phyloP scores from a whole-genome alignment of 92 coral and sea anemone genomes.

The Zoanthus sociatus region DNA sequence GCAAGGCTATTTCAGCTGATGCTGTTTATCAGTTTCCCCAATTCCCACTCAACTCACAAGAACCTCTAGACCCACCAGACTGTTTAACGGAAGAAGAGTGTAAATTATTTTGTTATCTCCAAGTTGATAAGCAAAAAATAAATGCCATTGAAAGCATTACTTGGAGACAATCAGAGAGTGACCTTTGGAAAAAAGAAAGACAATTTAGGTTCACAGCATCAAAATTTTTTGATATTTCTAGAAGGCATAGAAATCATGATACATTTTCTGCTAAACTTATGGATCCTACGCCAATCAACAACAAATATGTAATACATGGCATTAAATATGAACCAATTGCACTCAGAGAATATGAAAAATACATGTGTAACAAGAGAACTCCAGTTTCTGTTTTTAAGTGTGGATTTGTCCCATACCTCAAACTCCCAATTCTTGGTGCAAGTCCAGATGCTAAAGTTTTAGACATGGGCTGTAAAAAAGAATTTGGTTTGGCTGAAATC shows the following conservation, averaged over 20 bases:
- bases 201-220: slow-evolving; percentile 5
- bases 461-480: neutral
- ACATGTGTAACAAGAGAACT: slow-evolving; percentile 1
- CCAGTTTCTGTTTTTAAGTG: neutral
- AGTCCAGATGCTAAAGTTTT: slow-evolving; percentile 1
- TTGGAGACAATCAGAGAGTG: slow-evolving; percentile 2
- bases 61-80: neutral
- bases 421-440: neutral
- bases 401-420: slow-evolving; percentile 6
- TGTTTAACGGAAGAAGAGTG: neutral
- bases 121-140: slow-evolving; percentile 1
- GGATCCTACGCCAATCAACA: slow-evolving; percentile 2
- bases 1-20: slow-evolving; percentile 6
- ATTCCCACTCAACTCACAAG: slow-evolving; percentile 2
- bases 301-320: slow-evolving; percentile 3
- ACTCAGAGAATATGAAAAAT: neutral
- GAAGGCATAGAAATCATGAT: slow-evolving; percentile 1
- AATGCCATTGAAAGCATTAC: slow-evolving; percentile 1
- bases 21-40: slow-evolving; percentile 2
- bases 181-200: slow-evolving; percentile 3
- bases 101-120: neutral
- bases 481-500: slow-evolving; percentile 1
- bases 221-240: neutral
- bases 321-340: neutral
- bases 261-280: slow-evolving; percentile 2